Percentiles rank a stretch among this genome's conserved stretches.
Conservation (phyloP, 2,113 vertebrate species). For the Riparia riparia region DNA sequence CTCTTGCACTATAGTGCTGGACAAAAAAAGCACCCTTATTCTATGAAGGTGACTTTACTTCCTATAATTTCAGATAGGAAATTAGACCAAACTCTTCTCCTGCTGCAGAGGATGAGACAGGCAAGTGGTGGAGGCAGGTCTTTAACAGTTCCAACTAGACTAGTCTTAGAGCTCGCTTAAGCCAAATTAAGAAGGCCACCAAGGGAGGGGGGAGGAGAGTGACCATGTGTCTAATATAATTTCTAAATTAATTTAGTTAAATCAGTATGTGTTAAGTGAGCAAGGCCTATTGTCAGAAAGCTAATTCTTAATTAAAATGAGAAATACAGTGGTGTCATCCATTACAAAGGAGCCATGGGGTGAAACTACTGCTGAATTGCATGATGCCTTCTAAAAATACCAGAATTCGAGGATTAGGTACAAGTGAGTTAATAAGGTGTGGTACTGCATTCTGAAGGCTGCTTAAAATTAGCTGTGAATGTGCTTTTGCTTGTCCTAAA, state of each 20-base stretch:
- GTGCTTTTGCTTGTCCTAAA: conserved; percentile 43
- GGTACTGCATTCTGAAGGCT: conserved; percentile 20
- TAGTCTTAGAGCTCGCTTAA: background rate
- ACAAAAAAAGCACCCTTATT: background rate
- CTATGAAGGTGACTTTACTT: background rate
- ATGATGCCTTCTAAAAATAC: conserved; percentile 52
- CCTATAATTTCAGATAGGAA: background rate
- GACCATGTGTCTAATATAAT: background rate
- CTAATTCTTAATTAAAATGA: background rate
- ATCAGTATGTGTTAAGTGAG: background rate
- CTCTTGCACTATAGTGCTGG: background rate
- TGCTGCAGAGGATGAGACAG: background rate
- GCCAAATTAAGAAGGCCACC: background rate
- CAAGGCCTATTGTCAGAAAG: background rate
- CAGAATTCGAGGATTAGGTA: conserved; percentile 18
- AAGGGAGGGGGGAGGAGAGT: background rate
- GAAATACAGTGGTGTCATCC: background rate
- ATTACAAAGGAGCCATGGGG: background rate
- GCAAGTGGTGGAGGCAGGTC: background rate
- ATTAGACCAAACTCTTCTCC: background rate
- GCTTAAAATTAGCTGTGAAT: conserved; percentile 52
- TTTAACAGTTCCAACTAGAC: background rate
- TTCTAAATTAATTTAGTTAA: conserved; percentile 14
- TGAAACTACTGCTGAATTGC: conserved; percentile 31
- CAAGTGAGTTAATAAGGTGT: conserved; percentile 42